Evolutionary conservation across 1,140 invertebrate species (phyloP).

Genomic region (Stegodyphus dumicola): DNA sequence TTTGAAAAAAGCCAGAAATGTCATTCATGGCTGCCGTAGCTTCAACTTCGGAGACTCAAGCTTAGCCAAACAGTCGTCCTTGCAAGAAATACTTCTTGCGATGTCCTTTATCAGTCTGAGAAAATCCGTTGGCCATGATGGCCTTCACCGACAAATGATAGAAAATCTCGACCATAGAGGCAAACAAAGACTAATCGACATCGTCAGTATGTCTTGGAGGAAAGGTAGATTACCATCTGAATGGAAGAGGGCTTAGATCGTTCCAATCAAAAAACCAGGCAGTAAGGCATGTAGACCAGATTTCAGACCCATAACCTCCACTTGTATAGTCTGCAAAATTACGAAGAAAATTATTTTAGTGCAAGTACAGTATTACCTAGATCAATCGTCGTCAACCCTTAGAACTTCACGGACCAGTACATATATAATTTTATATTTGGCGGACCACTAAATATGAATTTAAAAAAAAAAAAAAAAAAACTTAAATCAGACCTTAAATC

Average conservation of each 20-base stretch:
- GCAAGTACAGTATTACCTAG: not conserved
- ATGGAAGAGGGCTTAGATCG: not conserved
- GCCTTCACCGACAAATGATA: not conserved
- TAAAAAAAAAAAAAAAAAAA: too few species aligned
- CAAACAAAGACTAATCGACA: not conserved
- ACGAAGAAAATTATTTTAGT: not conserved
- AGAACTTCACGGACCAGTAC: too few species aligned
- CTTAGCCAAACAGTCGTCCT: not conserved
- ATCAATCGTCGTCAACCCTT: too few species aligned
- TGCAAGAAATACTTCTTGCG: not conserved
- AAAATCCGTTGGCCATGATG: not conserved
- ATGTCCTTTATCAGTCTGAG: not conserved
- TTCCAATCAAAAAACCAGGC: slow-evolving; percentile 4
- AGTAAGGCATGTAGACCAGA: not conserved
- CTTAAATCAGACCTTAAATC: too few species aligned
- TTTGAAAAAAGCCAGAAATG: too few species aligned
- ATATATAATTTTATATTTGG: too few species aligned
- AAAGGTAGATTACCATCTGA: too few species aligned
- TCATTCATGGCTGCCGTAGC: slow-evolving; percentile 3
- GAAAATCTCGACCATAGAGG: not conserved
- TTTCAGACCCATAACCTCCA: not conserved
- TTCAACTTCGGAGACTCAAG: not conserved
- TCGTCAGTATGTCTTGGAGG: too few species aligned
- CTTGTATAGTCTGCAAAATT: not conserved
- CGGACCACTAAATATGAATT: too few species aligned